Conservation (phyloP, 1,140 invertebrate genomes). For the Agraylea sexmaculata region DNA sequence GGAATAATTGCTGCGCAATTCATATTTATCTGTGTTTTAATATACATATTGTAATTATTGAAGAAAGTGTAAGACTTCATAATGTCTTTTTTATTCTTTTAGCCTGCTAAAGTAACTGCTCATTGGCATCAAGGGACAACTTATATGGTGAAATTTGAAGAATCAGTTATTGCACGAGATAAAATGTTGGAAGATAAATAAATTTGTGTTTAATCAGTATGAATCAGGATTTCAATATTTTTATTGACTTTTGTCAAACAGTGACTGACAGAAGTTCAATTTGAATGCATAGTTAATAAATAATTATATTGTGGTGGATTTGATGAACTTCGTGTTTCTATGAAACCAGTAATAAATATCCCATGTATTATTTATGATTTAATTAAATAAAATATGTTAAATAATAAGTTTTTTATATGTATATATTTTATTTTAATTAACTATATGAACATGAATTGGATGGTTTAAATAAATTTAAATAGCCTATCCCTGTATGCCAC, state of each 20-base stretch:
- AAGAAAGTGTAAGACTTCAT: too few relatives aligned
- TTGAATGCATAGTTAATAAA: too few relatives aligned
- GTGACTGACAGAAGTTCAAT: background rate
- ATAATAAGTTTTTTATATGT: conserved; percentile 1
- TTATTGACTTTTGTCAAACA: background rate
- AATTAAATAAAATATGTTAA: background rate
- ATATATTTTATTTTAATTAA: background rate
- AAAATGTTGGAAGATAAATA: conserved; percentile 84
- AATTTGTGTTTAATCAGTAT: conserved; percentile 22
- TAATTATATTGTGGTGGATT: too few relatives aligned
- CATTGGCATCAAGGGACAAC: conserved; percentile 99
- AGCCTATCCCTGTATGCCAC: conserved; percentile 57
- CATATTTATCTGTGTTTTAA: too few relatives aligned
- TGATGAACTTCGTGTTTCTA: too few relatives aligned
- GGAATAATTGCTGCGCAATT: too few relatives aligned
- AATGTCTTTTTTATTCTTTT: conserved; percentile 44
- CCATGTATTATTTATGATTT: background rate
- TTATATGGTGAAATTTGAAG: conserved; percentile 98
- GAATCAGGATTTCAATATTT: background rate
- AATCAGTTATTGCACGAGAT: conserved; percentile 83
- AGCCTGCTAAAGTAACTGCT: conserved; percentile 92
- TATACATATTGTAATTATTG: too few relatives aligned
- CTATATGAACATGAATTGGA: conserved; percentile 3
- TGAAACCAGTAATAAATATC: too few relatives aligned
- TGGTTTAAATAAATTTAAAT: conserved; percentile 43